Base-by-base conservation (phyloP, 2,113 vertebrate genomes). In the Kobus ellipsiprymnus region DNA sequence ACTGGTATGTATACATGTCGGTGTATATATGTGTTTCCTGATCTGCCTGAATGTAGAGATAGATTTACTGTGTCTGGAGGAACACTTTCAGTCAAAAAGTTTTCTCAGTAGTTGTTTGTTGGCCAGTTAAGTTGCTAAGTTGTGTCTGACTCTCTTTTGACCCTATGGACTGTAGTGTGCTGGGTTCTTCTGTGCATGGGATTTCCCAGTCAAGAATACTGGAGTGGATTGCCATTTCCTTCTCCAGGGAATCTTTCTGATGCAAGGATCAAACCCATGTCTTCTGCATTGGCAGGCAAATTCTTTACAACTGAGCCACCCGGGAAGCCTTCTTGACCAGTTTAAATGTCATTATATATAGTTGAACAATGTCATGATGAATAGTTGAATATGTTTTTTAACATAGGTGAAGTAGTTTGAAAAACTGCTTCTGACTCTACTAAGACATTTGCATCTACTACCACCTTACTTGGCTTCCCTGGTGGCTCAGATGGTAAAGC, bases 11-110 rank as follows among this genome's bases (percentile, higher is more conserved):
- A 15, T 46, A 33, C 44, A 44, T 44, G 40, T 77, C 6, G 0
- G 40, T 25, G 11, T 5, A 21, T 6, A 23, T 44, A 19, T 33
- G 29, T 71, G n/a, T 71, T 81, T 92, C 25, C 60, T 91, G 54
- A 89, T 90, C 19, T 94, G 84, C 7, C 55, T 95, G 92, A 54
- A 78, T 87, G 6, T 78, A 90, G 71, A 96, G 77, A 64, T 93
- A 44, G 48, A 96, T 78, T 27, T 90, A 91, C 17, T 81, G 36
- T 64, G 8, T 94, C 4, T 67, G n/a, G 36, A 92, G n/a, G 50
- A 13, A 60, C 23, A 83, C 7, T 59, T 1, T 86, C 15, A 77
- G 44, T 25, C 78, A 54, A 40, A 48, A 87, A 67, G 82, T 82
- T 90, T 93, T 5, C 81, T 52, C 60, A 29, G 30, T 64, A 87